Percentiles rank a stretch among this genome's conserved stretches.
These are phyloP conservation scores for Nasalis larvatus DNA, from an alignment of 2,113 vertebrate genomes.

Conservation along the genomic window DNA sequence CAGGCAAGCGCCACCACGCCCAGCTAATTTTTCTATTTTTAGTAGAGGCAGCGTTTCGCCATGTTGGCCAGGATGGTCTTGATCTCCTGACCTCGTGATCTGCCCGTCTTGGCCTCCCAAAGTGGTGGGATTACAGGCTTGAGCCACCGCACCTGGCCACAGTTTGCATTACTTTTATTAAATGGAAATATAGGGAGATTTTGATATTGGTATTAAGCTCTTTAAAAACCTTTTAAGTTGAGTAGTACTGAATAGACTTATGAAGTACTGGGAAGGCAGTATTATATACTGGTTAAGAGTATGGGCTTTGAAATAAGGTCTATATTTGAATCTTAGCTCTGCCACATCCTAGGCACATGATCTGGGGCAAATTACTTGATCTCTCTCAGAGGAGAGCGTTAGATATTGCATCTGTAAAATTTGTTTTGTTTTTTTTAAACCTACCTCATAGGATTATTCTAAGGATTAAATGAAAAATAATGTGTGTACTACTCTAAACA, in stretches of 20 bases:
- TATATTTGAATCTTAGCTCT: constrained; percentile 19
- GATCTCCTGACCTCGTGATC: too few species aligned
- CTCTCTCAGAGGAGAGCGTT: background rate
- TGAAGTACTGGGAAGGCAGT: background rate
- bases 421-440: background rate
- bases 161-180: background rate
- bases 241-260: background rate
- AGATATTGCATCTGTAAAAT: background rate
- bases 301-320: background rate
- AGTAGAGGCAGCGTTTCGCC: too few species aligned
- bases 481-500: background rate
- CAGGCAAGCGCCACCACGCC: too few species aligned
- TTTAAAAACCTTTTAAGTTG: background rate
- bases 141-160: too few species aligned
- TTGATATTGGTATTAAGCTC: background rate
- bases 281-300: background rate
- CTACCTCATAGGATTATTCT: background rate
- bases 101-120: too few species aligned
- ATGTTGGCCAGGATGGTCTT: too few species aligned
- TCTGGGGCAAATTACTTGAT: background rate
- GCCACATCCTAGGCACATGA: background rate
- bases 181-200: constrained; percentile 21
- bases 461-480: constrained; percentile 1
- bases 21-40: too few species aligned
- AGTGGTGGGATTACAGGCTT: too few species aligned